Percentiles rank a stretch among this genome's conserved stretches.
Evolutionary conservation across 2,888 invertebrate genomes (phyloP).

Genomic region (Tanytarsus gracilentus): DNA sequence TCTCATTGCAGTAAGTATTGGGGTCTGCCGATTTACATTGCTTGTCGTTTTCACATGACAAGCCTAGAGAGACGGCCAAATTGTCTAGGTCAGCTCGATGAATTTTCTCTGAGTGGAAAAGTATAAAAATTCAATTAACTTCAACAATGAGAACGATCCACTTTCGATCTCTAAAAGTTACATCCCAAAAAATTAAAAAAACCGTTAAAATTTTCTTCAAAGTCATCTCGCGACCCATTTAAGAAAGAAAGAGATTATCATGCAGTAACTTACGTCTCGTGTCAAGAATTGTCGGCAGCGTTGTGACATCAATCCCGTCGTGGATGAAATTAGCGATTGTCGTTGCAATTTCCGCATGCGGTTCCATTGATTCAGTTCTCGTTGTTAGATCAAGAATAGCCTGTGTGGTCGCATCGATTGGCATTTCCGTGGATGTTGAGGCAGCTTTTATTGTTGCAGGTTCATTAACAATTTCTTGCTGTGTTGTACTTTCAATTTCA

Average conservation of each 20-base stretch:
- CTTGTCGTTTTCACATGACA: conserved; percentile 61
- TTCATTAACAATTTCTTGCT: neutral
- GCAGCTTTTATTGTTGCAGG: neutral
- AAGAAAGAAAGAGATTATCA: no score
- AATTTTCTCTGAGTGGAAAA: conserved; percentile 13
- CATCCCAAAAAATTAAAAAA: no score
- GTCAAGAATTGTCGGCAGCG: conserved; percentile 22
- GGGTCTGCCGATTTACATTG: conserved; percentile 76
- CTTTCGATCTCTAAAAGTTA: neutral
- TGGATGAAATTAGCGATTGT: conserved; percentile 34
- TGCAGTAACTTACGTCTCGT: conserved; percentile 13
- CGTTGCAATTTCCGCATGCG: conserved; percentile 39
- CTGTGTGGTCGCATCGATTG: conserved; percentile 7
- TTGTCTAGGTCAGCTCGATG: conserved; percentile 42
- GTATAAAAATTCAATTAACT: neutral
- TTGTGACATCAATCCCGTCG: conserved; percentile 29
- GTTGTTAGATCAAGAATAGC: neutral
- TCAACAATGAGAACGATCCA: conserved; percentile 7
- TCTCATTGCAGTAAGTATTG: conserved; percentile 57
- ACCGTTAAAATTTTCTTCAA: no score
- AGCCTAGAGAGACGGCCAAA: conserved; percentile 60
- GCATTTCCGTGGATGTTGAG: neutral
- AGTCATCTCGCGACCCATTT: no score
- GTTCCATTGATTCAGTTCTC: conserved; percentile 45
- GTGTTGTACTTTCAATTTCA: conserved; percentile 13